These are phyloP conservation scores for Cygnus atratus DNA, from an alignment of 2,113 vertebrate species.

Conservation along the genomic window DNA sequence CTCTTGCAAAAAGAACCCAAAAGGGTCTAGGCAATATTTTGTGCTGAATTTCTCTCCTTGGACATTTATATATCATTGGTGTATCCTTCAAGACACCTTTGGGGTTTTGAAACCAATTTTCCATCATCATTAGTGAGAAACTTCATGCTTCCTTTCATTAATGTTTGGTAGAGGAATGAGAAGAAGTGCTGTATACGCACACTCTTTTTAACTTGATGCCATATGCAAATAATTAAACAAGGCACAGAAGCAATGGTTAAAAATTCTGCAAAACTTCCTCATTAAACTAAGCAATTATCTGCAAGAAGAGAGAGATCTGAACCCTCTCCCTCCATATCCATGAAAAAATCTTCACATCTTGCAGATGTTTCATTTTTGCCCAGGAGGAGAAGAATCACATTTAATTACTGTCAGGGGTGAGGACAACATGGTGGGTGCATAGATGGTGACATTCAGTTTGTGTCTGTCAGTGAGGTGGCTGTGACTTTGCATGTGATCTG, in stretches of 20 bases:
- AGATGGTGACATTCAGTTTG: not conserved
- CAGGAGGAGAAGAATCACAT: not conserved
- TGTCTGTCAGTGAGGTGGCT: not conserved
- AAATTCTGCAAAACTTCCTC: constrained; percentile 73
- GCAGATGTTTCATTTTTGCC: constrained; percentile 70
- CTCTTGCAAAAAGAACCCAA: not conserved
- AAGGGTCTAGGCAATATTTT: not conserved
- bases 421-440: not conserved
- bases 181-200: constrained; percentile 49
- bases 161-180: constrained; percentile 61
- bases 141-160: constrained; percentile 76
- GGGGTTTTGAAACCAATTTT: constrained; percentile 77
- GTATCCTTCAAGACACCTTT: constrained; percentile 55
- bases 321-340: constrained; percentile 2
- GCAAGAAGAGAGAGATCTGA: constrained; percentile 31
- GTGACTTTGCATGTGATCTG: not conserved
- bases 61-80: constrained; percentile 59
- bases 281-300: constrained; percentile 76
- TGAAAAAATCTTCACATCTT: constrained; percentile 19
- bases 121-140: constrained; percentile 75
- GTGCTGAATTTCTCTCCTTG: constrained; percentile 15
- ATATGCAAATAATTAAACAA: constrained; percentile 80
- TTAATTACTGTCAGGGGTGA: constrained; percentile 27
- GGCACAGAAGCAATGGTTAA: constrained; percentile 69
- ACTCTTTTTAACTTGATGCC: constrained; percentile 71